phyloP scores from a whole-genome alignment of 2,888 invertebrate species.

The Reticulitermes lucifugus region DNA sequence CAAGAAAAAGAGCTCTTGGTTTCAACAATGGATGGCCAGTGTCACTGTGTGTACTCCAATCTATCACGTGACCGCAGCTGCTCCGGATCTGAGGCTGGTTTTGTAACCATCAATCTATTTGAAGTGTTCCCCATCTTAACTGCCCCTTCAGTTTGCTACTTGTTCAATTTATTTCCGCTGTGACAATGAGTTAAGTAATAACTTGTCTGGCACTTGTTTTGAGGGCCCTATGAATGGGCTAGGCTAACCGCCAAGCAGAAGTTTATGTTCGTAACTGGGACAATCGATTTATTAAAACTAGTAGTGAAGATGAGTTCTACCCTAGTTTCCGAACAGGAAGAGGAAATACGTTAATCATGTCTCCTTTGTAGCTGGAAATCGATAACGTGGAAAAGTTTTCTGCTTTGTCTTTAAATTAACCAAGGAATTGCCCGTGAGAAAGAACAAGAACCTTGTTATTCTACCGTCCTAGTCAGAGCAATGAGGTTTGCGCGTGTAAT shows the following conservation, averaged over 20 bases:
- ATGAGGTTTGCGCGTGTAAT: no score
- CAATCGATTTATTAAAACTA: background rate
- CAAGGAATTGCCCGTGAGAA: no score
- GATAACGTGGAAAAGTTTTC: no score
- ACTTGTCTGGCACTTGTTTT: conserved; percentile 13
- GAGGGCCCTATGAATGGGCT: background rate
- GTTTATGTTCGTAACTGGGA: background rate
- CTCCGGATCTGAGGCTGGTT: background rate
- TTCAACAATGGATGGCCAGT: conserved; percentile 20
- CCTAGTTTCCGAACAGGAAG: no score
- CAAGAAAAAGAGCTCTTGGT: conserved; percentile 28
- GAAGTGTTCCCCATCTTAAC: background rate
- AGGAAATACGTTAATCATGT: no score
- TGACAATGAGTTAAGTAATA: conserved; percentile 16
- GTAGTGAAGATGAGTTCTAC: no score
- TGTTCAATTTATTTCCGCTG: conserved; percentile 9
- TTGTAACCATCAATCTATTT: conserved; percentile 25
- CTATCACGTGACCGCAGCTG: conserved; percentile 25
- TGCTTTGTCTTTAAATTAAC: no score
- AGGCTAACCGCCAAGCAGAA: background rate
- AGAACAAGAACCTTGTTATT: no score
- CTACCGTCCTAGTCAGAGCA: no score
- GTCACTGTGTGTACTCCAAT: conserved; percentile 2
- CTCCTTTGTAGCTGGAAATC: no score
- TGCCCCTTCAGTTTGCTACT: background rate